These are phyloP conservation scores for Crematogaster levior DNA, from an alignment of 2,888 invertebrate species.

Conservation along the genomic window DNA sequence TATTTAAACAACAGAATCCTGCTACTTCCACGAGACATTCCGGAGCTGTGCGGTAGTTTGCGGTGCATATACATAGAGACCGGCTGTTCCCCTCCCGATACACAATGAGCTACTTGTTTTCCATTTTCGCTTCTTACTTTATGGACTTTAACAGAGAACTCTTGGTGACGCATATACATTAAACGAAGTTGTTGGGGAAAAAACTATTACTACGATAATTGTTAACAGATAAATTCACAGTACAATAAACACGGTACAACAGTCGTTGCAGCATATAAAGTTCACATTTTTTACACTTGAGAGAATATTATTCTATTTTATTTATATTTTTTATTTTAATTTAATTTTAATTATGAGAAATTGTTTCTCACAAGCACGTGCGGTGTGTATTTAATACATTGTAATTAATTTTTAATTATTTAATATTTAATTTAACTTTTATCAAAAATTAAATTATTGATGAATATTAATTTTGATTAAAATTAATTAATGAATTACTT, in stretches of 20 bases:
- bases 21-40: background rate
- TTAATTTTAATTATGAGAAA: too few relatives aligned
- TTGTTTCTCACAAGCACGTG: background rate
- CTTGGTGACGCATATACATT: background rate
- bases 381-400: background rate
- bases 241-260: background rate
- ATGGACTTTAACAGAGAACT: conserved; percentile 1
- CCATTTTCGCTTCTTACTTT: conserved; percentile 27
- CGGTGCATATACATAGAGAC: conserved; percentile 16
- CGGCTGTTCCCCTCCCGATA: conserved; percentile 43
- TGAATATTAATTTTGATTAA: background rate
- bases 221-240: background rate
- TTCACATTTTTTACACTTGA: background rate
- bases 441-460: background rate
- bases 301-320: background rate
- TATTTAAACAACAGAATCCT: conserved; percentile 10
- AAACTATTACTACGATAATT: background rate
- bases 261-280: background rate
- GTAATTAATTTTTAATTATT: background rate
- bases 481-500: background rate
- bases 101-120: conserved; percentile 65
- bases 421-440: background rate
- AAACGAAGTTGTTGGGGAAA: background rate
- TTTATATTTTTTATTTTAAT: background rate
- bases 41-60: background rate